Evolutionary conservation across 2,888 invertebrate genomes (phyloP).

Genomic region (Bembecia ichneumoniformis): DNA sequence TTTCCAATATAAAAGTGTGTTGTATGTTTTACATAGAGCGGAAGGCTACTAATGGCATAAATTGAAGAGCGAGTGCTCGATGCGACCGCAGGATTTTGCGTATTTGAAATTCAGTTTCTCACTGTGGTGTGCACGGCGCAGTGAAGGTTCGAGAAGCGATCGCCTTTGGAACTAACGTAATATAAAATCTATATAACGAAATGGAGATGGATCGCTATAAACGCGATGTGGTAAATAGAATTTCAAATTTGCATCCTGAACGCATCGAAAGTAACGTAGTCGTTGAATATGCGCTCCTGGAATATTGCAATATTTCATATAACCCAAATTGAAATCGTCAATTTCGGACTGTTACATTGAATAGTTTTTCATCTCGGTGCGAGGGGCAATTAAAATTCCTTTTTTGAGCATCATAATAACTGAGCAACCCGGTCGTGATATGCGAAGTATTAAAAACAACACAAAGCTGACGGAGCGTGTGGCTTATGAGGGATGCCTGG

Average conservation of each 20-base stretch:
- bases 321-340: conserved; percentile 1
- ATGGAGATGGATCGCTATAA: conserved; percentile 33
- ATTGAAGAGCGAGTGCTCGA: conserved; percentile 44
- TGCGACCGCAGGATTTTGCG: conserved; percentile 57
- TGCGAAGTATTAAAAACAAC: conserved; percentile 2
- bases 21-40: conserved; percentile 27
- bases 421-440: conserved; percentile 2
- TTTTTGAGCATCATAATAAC: conserved; percentile 7
- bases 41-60: conserved; percentile 60
- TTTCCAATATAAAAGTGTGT: conserved; percentile 21
- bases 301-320: neutral
- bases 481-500: too few relatives aligned
- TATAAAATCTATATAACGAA: conserved; percentile 33
- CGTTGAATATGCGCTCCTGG: neutral
- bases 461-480: neutral
- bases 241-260: conserved; percentile 36
- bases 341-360: conserved; percentile 3
- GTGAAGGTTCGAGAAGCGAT: conserved; percentile 38
- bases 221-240: conserved; percentile 33
- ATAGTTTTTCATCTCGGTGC: conserved; percentile 6
- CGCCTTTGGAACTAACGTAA: conserved; percentile 29
- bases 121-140: conserved; percentile 21
- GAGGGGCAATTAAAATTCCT: conserved; percentile 7
- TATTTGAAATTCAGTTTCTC: conserved; percentile 63
- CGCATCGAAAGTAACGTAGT: conserved; percentile 20